phyloP scores from a whole-genome alignment of 1,140 invertebrate genomes.

The Drosophila navojoa region DNA sequence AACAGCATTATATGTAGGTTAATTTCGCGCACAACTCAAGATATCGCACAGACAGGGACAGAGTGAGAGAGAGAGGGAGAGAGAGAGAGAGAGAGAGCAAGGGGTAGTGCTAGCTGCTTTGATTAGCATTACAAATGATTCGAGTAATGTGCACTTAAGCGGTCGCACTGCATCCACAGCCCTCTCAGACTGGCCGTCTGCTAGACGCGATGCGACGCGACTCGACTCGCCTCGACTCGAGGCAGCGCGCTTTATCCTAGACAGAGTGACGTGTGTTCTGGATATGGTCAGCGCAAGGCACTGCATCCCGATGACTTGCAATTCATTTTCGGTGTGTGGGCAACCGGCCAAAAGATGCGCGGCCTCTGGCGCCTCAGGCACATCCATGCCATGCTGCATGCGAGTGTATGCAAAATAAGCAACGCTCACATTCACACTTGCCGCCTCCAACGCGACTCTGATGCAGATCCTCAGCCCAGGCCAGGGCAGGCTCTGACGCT shows the following conservation, averaged over 20 bases:
- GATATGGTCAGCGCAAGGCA: slow-evolving; percentile 58
- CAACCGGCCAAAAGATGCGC: slow-evolving; percentile 31
- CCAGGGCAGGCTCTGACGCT: not conserved
- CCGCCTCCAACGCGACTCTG: slow-evolving; percentile 30
- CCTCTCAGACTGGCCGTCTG: slow-evolving; percentile 26
- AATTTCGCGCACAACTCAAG: slow-evolving; percentile 78
- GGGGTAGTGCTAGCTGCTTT: slow-evolving; percentile 44
- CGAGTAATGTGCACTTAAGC: slow-evolving; percentile 82
- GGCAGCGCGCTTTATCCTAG: slow-evolving; percentile 67
- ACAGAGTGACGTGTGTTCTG: slow-evolving; percentile 82
- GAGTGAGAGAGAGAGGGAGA: not conserved
- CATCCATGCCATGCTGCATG: slow-evolving; percentile 5
- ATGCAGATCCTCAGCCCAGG: not conserved
- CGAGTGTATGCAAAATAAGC: slow-evolving; percentile 54
- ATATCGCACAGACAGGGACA: slow-evolving; percentile 45
- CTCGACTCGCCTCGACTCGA: not conserved
- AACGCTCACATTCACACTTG: slow-evolving; percentile 72
- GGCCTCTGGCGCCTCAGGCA: slow-evolving; percentile 47
- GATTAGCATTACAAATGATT: slow-evolving; percentile 82
- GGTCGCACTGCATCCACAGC: slow-evolving; percentile 40
- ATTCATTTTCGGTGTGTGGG: slow-evolving; percentile 80
- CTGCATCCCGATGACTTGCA: slow-evolving; percentile 70
- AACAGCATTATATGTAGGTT: slow-evolving; percentile 80
- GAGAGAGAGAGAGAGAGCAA: not conserved
- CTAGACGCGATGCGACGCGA: not conserved